Base-by-base conservation (phyloP, 1,140 invertebrate genomes). In the Lerema accius region DNA sequence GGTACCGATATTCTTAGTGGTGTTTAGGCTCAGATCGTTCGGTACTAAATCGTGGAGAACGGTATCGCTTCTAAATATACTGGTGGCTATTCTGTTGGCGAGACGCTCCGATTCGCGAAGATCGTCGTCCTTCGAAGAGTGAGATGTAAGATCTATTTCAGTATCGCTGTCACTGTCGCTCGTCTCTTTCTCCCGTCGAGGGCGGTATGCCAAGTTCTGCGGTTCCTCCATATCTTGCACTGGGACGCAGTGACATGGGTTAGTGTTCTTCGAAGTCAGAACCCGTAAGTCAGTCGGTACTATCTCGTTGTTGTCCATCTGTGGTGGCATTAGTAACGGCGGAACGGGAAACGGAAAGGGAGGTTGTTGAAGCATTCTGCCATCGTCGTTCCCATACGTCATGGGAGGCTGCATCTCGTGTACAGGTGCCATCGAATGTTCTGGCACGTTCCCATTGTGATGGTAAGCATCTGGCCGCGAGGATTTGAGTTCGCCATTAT, bases 111-210 rank as follows among this genome's bases (percentile, higher is more conserved):
- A 89, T 65, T 90, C 86, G n/a, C 86, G 78, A 10, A 90, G 62
- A 63, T 88, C 81, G 11, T 92, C 91, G 23, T 91, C 91, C 70
- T 90, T 91, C 0, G 87, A 80, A 3, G 76, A 89, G 62, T 92
- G 89, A 7, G 91, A 92, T 0, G 91, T 92, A 0, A 92, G 76
- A 82, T 92, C 89, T 26, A 92, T 92, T 77, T 92, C 91, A 0
- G 91, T 78, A 60, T 91, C 91, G 58, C 84, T 90, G 46, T 91
- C 91, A 43, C 89, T 90, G 39, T 90, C 85, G 19, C 78, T 81
- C 0, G 63, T 64, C 15, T 82, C 81, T 50, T 79, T 82, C 1
- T 86, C 80, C 6, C 66, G 69, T 63, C 83, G 67, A 14, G 75
- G 74, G 46, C 80, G 73, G 26, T 86, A 87, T 1, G 84, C 86